phyloP scores from a whole-genome alignment of 2,888 invertebrate species.

The Myathropa florea region DNA sequence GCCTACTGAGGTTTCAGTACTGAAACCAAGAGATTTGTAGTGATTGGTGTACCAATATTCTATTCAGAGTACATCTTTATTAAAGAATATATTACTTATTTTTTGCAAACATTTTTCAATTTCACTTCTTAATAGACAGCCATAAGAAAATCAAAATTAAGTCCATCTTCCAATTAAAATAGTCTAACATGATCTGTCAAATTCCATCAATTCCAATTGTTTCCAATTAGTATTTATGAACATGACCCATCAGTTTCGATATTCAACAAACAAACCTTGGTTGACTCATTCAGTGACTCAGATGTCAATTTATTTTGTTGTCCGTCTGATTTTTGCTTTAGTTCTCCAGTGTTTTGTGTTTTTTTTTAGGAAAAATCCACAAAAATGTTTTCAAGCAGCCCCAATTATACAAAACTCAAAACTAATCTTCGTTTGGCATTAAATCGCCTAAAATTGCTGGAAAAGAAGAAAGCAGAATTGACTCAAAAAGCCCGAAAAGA shows the following conservation, averaged over 20 bases:
- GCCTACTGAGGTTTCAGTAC: too few species aligned
- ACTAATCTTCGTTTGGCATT: conserved; percentile 96
- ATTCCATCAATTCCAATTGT: background rate
- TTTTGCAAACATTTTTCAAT: too few species aligned
- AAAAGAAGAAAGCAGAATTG: conserved; percentile 98
- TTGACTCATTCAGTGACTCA: conserved; percentile 64
- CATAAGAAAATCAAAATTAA: too few species aligned
- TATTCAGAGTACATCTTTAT: too few species aligned
- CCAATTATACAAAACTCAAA: conserved; percentile 97
- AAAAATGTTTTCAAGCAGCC: conserved; percentile 93
- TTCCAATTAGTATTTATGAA: background rate
- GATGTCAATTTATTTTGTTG: conserved; percentile 61
- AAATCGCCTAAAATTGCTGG: conserved; percentile 95
- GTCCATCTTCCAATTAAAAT: too few species aligned
- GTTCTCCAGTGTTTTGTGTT: background rate
- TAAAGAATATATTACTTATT: too few species aligned
- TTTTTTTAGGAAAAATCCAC: background rate
- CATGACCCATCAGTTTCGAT: background rate
- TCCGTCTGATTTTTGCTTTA: conserved; percentile 24
- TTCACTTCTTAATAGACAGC: too few species aligned
- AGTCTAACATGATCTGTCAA: too few species aligned
- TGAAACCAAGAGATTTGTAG: too few species aligned
- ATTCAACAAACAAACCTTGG: conserved; percentile 37
- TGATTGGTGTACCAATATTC: too few species aligned
- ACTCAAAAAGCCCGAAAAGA: conserved; percentile 96